Conservation (phyloP, 2,797 vertebrate species). For the Notolepis coatsorum region DNA sequence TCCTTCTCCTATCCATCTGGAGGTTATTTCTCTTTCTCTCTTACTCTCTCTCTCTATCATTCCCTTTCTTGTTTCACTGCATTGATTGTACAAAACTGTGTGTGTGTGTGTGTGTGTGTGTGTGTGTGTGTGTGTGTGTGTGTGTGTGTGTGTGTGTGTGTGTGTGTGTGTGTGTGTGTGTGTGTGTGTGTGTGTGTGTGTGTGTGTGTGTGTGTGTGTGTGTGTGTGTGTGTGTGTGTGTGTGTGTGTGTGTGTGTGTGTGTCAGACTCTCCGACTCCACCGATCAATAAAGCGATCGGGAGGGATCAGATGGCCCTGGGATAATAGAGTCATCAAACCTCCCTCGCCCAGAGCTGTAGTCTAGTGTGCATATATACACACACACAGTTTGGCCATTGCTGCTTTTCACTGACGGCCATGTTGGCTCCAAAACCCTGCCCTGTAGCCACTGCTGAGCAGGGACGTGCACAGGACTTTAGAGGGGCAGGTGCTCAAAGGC, state of each 20-base stretch:
- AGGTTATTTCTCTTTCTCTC: background rate
- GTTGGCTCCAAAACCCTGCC: conserved; percentile 7
- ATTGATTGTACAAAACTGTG: conserved; percentile 46
- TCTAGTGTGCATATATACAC: background rate
- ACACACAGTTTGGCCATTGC: background rate
- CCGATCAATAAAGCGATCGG: conserved; percentile 56
- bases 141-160: conserved; percentile 18
- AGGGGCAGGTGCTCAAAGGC: too few species aligned
- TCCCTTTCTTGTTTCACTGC: conserved; percentile 6
- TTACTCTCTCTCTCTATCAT: background rate
- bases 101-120: conserved; percentile 18
- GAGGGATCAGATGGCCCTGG: conserved; percentile 38
- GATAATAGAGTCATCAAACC: conserved; percentile 27
- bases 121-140: conserved; percentile 23
- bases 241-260: conserved; percentile 18
- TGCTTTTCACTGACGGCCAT: background rate
- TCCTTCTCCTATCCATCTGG: too few species aligned
- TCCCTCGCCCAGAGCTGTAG: conserved; percentile 22
- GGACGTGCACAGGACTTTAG: too few species aligned
- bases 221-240: conserved; percentile 21
- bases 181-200: conserved; percentile 15
- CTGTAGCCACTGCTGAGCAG: background rate
- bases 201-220: conserved; percentile 19
- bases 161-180: conserved; percentile 25
- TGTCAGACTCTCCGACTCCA: conserved; percentile 54